phyloP scores from a whole-genome alignment of 2,797 vertebrate genomes.

The Lateolabrax maculatus region DNA sequence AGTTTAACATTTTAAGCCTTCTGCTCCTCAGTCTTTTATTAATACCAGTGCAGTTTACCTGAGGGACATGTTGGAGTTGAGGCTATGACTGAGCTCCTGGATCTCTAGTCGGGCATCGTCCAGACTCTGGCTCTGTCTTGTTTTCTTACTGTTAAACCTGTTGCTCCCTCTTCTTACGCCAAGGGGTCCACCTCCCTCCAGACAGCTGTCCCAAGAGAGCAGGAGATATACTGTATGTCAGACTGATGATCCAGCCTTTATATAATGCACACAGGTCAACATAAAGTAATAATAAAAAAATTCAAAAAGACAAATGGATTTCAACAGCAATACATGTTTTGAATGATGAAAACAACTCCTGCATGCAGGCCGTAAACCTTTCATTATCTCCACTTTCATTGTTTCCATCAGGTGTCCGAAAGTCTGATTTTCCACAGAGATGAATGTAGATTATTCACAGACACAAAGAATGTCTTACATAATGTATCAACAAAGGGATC shows the following conservation, averaged over 20 bases:
- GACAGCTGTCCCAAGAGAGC: constrained; percentile 36
- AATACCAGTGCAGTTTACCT: constrained; percentile 59
- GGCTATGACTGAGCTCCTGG: constrained; percentile 22
- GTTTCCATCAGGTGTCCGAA: constrained; percentile 4
- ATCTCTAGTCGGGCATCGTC: constrained; percentile 62
- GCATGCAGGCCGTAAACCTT: constrained; percentile 2
- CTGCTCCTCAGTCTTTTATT: neutral
- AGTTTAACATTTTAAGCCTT: neutral
- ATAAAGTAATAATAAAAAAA: neutral
- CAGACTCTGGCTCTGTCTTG: constrained; percentile 60
- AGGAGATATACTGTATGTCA: constrained; percentile 22
- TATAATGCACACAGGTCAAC: neutral
- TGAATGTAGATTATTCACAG: constrained; percentile 9
- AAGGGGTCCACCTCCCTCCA: neutral
- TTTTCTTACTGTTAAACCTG: constrained; percentile 29
- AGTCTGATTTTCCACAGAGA: constrained; percentile 15
- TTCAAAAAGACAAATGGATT: neutral
- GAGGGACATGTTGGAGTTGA: constrained; percentile 50
- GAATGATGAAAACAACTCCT: neutral
- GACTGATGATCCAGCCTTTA: constrained; percentile 16
- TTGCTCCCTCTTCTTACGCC: constrained; percentile 43
- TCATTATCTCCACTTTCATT: constrained; percentile 17
- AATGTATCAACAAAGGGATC: constrained; percentile 3
- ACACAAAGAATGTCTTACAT: neutral
- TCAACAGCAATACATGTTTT: constrained; percentile 14